These are phyloP conservation scores for Calyptomena viridis DNA, from an alignment of 2,113 vertebrate species.

Conservation along the genomic window DNA sequence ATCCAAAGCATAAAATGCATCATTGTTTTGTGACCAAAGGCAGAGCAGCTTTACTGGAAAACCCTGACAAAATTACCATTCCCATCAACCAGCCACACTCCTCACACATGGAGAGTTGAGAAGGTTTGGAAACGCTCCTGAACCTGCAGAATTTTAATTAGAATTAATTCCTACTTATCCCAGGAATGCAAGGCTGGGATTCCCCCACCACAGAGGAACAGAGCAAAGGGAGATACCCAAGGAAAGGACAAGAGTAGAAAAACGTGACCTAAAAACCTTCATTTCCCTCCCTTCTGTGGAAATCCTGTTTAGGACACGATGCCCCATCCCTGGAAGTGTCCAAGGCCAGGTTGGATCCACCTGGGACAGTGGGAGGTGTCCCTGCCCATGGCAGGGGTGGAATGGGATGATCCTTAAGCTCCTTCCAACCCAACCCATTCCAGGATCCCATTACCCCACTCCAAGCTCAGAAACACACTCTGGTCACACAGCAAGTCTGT, in stretches of 20 bases:
- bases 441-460: background rate
- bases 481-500: background rate
- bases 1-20: background rate
- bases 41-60: background rate
- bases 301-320: background rate
- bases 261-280: background rate
- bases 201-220: background rate
- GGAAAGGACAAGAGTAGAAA: background rate
- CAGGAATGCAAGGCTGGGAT: background rate
- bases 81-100: fast-evolving
- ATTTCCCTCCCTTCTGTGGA: background rate
- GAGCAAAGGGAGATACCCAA: background rate
- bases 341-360: background rate
- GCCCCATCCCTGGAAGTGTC: background rate
- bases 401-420: background rate
- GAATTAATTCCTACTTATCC: too few relatives aligned
- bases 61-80: background rate
- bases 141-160: background rate
- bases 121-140: background rate
- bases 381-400: background rate
- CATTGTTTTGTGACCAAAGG: background rate
- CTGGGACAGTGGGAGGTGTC: fast-evolving
- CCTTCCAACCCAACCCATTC: background rate
- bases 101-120: fast-evolving
- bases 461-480: fast-evolving